Evolutionary conservation across 2,888 invertebrate species (phyloP).

Genomic region (Psococerastis gibbosa): DNA sequence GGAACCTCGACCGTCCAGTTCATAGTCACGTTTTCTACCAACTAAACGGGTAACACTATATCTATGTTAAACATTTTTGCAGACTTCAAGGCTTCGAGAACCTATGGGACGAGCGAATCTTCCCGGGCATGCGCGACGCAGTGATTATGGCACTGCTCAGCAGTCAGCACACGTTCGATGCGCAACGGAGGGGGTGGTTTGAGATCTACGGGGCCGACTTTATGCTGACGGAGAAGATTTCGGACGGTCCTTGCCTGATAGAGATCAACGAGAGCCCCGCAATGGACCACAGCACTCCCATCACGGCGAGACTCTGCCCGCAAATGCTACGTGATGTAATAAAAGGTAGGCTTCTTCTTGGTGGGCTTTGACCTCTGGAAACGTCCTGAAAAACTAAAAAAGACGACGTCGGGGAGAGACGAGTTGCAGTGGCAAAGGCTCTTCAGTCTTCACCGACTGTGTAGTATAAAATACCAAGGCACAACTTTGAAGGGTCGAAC

Average conservation of each 20-base stretch:
- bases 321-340: conserved; percentile 77
- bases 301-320: conserved; percentile 70
- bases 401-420: too few species aligned
- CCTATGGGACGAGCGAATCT: conserved; percentile 68
- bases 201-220: conserved; percentile 92
- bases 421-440: background rate
- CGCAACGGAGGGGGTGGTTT: background rate
- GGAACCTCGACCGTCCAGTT: too few species aligned
- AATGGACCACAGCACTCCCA: conserved; percentile 74
- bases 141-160: conserved; percentile 64
- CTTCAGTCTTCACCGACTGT: background rate
- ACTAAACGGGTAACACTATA: too few species aligned
- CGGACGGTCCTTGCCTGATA: conserved; percentile 66
- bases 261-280: conserved; percentile 92
- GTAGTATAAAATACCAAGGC: too few species aligned
- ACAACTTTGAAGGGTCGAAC: too few species aligned
- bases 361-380: too few species aligned
- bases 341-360: conserved; percentile 60
- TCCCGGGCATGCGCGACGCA: conserved; percentile 70
- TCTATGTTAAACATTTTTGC: too few species aligned
- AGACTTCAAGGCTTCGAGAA: conserved; percentile 55
- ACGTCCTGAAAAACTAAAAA: too few species aligned
- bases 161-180: conserved; percentile 66
- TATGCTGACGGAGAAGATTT: conserved; percentile 70
- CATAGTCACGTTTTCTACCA: too few species aligned